Evolutionary conservation across 2,797 vertebrate genomes (phyloP), one percentile per base, ranked within the genome.

Genomic region (Coregonus suidteri): DNA sequence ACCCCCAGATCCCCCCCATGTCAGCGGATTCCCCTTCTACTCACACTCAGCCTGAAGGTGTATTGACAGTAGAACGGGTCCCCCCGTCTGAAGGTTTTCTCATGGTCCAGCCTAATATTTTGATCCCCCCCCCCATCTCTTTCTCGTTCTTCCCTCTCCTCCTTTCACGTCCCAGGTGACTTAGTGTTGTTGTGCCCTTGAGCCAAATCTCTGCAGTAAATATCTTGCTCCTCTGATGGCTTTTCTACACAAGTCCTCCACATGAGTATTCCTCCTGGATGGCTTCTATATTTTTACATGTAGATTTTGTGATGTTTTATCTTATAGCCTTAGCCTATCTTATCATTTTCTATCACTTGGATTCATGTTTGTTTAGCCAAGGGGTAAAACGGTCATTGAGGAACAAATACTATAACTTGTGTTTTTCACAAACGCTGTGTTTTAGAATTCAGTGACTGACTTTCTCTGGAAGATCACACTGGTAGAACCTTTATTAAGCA

Each of bases 181-280:
- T 35, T 82, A 73, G 67, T 74, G 73, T 83, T 53, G 79, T 82
- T 79, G 72, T 88, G 88, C 84, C 92, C 90, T 91, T 92, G 90
- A 91, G 86, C 83, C 18, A 20, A 69, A 85, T 83, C 76, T 18
- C 20, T 83, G 80, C 80, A 82, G 82, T 86, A 88, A 90, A 88
- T 88, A 86, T 85, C 77, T 30, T 64, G 77, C 71, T 74, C 70
- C 69, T 13, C 11, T n/a, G 37, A 30, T 31, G 65, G 65, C 25
- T 30, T 16, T 67, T 16, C 25, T 13, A 66, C 25, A 16, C 25
- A 13, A 30, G 64, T 30, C 30, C 65, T 30, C 31, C 25, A 31
- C 31, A 11, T 20, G 16, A 4, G 9, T 6, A 25, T 20, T 9
- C 67, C 67, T n/a, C 6, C 53, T 67, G n/a, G 65, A 34, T 67